phyloP scores from a whole-genome alignment of 2,113 vertebrate genomes.

The Antigone vipio region DNA sequence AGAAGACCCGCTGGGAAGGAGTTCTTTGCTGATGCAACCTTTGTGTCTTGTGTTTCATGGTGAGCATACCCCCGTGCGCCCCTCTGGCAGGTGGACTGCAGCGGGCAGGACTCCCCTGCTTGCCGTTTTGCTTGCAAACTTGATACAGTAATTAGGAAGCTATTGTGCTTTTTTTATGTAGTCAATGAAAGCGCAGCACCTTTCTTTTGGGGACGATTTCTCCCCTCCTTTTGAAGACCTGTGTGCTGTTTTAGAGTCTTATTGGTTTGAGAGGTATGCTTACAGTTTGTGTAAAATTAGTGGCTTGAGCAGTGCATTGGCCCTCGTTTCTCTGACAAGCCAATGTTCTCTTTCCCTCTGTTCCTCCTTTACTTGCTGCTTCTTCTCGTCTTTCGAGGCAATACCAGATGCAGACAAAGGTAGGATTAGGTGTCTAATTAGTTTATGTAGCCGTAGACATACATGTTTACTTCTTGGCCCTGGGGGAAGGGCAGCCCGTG shows the following conservation, averaged over 20 bases:
- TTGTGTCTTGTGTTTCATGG: neutral
- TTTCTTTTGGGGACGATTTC: neutral
- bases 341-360: neutral
- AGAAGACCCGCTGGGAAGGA: neutral
- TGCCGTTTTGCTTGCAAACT: neutral
- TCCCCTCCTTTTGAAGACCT: neutral
- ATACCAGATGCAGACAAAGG: conserved; percentile 25
- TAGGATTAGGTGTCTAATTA: conserved; percentile 64
- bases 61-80: fast-evolving
- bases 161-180: neutral
- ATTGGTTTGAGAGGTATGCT: neutral
- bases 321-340: neutral
- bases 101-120: neutral
- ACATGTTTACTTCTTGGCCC: neutral
- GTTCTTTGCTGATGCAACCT: neutral
- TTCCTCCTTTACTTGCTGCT: neutral
- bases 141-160: neutral
- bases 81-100: neutral
- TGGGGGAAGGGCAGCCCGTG: neutral
- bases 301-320: neutral
- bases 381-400: neutral
- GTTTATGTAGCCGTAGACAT: conserved; percentile 34
- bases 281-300: neutral
- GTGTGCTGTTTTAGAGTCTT: neutral
- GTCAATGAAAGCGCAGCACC: neutral